Conservation (phyloP, 2,888 invertebrate genomes). For the Archips crataeganus region DNA sequence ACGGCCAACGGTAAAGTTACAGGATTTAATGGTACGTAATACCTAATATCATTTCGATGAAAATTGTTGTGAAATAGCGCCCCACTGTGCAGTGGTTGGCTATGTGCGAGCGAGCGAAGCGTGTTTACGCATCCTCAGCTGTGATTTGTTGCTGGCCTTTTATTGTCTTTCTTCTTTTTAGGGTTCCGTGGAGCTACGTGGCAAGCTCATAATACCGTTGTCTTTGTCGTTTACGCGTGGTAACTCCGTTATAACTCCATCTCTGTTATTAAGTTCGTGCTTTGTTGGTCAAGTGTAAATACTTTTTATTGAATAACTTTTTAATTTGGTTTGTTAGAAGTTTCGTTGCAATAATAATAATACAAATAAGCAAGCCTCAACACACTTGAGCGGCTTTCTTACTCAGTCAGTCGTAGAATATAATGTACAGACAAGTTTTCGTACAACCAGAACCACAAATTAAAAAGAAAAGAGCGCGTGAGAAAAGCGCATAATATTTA, state of each 20-base stretch:
- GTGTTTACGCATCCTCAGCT: conserved; percentile 63
- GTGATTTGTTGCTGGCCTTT: conserved; percentile 65
- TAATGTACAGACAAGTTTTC: too few species aligned
- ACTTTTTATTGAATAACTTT: background rate
- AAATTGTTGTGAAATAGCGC: conserved; percentile 5
- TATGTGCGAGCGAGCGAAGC: conserved; percentile 29
- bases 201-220: conserved; percentile 31
- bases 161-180: conserved; percentile 58
- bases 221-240: conserved; percentile 15
- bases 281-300: background rate
- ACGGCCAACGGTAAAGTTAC: conserved; percentile 11
- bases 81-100: conserved; percentile 17
- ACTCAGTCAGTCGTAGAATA: too few species aligned
- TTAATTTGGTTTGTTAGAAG: background rate
- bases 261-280: conserved; percentile 1
- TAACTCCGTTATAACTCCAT: conserved; percentile 17
- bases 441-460: too few species aligned
- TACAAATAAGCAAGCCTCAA: background rate
- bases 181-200: conserved; percentile 32
- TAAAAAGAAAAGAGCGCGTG: too few species aligned
- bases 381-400: background rate
- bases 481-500: too few species aligned
- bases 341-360: background rate
- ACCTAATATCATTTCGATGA: conserved; percentile 9
- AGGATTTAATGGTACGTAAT: conserved; percentile 13